A percentile compares a stretch with the other conserved stretches of the same genome.
Evolutionary conservation across 1,140 invertebrate species (phyloP).

Genomic region (Pantala flavescens): DNA sequence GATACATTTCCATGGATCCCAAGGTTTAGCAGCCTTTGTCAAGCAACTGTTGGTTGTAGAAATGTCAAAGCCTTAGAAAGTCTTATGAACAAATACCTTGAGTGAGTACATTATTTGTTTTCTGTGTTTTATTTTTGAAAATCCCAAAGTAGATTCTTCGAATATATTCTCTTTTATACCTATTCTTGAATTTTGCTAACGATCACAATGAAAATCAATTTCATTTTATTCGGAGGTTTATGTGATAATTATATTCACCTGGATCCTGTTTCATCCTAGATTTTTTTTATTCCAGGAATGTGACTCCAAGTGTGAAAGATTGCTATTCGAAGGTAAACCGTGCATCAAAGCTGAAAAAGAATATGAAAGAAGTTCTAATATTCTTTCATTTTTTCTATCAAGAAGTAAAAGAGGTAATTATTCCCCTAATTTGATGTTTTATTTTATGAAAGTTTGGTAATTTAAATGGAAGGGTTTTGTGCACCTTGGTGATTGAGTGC

Average conservation of each 20-base stretch:
- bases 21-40: slow-evolving; percentile 28
- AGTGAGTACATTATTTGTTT: slow-evolving; percentile 27
- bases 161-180: too few relatives aligned
- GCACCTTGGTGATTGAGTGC: too few relatives aligned
- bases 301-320: slow-evolving; percentile 31
- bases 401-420: slow-evolving; percentile 33
- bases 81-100: slow-evolving; percentile 29
- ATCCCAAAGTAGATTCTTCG: too few relatives aligned
- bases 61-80: slow-evolving; percentile 27
- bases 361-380: slow-evolving; percentile 36
- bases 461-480: too few relatives aligned
- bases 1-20: slow-evolving; percentile 30
- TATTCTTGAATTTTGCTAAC: too few relatives aligned
- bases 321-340: slow-evolving; percentile 34
- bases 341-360: slow-evolving; percentile 35
- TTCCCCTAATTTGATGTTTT: too few relatives aligned
- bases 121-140: too few relatives aligned
- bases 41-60: slow-evolving; percentile 21
- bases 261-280: background rate
- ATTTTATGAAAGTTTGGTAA: too few relatives aligned
- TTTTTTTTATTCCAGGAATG: slow-evolving; percentile 32
- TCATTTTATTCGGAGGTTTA: too few relatives aligned
- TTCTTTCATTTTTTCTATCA: slow-evolving; percentile 37
- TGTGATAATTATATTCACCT: too few relatives aligned
- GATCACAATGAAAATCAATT: too few relatives aligned